Percentiles rank a stretch among this genome's conserved stretches.
Conservation (phyloP, 1,140 invertebrate species). For the Trichoplusia ni region DNA sequence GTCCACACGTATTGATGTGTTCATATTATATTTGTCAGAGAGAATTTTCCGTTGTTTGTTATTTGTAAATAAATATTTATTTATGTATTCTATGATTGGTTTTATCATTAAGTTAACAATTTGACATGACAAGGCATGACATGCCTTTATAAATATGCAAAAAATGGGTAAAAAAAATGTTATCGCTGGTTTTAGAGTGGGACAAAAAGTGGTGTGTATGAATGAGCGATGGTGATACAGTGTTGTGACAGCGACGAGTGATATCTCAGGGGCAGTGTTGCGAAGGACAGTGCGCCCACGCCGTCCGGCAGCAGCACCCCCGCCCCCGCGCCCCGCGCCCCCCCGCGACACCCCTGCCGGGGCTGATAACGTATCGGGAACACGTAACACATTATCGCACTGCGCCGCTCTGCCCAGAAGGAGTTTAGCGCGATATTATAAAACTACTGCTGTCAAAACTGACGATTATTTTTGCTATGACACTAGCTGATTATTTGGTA, state of each 20-base stretch:
- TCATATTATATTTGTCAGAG: slow-evolving; percentile 7
- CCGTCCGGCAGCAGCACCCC: slow-evolving; percentile 46
- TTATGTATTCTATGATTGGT: too few relatives aligned
- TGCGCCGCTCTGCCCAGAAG: background rate
- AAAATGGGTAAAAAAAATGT: slow-evolving; percentile 7
- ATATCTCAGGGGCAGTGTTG: slow-evolving; percentile 56
- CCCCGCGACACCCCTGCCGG: background rate
- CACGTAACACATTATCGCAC: slow-evolving; percentile 19
- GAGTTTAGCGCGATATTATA: background rate
- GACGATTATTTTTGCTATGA: too few relatives aligned
- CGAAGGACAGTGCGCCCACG: slow-evolving; percentile 70
- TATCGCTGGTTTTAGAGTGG: slow-evolving; percentile 13
- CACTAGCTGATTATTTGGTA: too few relatives aligned
- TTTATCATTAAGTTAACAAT: slow-evolving; percentile 2
- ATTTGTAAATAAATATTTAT: background rate
- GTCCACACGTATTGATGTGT: slow-evolving; percentile 19
- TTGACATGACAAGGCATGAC: slow-evolving; percentile 4
- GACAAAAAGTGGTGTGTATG: slow-evolving; percentile 23
- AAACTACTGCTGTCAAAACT: too few relatives aligned
- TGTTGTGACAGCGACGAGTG: slow-evolving; percentile 52
- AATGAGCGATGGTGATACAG: slow-evolving; percentile 44
- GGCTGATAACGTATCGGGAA: slow-evolving; percentile 44
- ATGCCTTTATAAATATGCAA: background rate
- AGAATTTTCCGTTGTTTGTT: background rate
- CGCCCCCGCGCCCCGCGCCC: slow-evolving; percentile 20